Evolutionary conservation across 2,113 vertebrate species (phyloP).

Genomic region (Psilopogon haemacephalus): DNA sequence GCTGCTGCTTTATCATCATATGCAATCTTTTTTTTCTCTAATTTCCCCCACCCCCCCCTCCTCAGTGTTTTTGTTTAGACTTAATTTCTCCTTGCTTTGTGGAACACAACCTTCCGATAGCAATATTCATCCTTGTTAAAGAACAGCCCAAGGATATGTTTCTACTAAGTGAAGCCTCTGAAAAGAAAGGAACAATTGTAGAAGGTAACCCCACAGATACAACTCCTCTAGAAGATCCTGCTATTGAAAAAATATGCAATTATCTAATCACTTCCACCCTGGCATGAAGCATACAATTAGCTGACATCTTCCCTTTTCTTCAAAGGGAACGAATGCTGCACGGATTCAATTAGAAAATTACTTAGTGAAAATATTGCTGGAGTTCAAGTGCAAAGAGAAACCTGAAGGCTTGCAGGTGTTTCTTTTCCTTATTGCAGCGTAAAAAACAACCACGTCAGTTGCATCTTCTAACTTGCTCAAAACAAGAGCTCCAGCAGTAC

Average conservation of each 20-base stretch:
- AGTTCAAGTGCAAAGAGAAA: not conserved
- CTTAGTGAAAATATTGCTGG: not conserved
- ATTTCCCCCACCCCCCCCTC: no score
- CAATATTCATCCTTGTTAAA: not conserved
- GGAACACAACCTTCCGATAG: not conserved
- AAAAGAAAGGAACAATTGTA: not conserved
- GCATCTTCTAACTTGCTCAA: not conserved
- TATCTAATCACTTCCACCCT: constrained; percentile 13
- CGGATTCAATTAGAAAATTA: not conserved
- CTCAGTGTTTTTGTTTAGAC: not conserved
- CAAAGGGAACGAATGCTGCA: not conserved
- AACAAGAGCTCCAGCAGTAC: not conserved
- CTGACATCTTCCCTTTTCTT: not conserved
- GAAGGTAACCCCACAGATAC: not conserved
- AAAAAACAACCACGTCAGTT: not conserved
- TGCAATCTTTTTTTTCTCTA: constrained; percentile 8
- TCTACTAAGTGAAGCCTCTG: not conserved
- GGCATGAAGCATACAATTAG: not conserved
- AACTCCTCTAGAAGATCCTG: not conserved
- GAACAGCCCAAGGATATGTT: not conserved
- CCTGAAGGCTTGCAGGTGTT: not conserved
- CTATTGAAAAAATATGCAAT: not conserved
- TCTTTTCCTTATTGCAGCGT: not conserved
- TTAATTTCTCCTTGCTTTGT: not conserved
- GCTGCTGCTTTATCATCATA: constrained; percentile 12